phyloP scores from a whole-genome alignment of 92 coral and sea anemone genomes.

The Epizoanthus illoricatus region DNA sequence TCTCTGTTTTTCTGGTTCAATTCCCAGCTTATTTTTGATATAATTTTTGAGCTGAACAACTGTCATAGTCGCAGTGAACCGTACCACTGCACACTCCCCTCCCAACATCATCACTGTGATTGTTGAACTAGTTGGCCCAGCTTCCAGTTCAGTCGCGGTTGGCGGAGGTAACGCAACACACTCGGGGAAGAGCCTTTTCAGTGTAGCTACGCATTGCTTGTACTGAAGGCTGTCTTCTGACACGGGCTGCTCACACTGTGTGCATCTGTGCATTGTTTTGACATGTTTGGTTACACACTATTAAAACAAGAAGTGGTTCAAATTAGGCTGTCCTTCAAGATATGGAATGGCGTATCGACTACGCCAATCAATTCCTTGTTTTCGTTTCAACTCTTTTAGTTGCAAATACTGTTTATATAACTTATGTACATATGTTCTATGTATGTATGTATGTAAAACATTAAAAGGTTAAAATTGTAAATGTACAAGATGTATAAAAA shows the following conservation, averaged over 20 bases:
- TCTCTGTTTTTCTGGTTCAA: slow-evolving; percentile 68
- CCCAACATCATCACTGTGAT: slow-evolving; percentile 81
- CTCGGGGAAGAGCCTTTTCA: slow-evolving; percentile 81
- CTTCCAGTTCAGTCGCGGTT: slow-evolving; percentile 26
- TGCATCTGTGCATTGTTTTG: slow-evolving; percentile 54
- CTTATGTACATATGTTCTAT: too few species aligned
- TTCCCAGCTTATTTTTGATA: slow-evolving; percentile 47
- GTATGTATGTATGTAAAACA: too few species aligned
- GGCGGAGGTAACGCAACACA: slow-evolving; percentile 48
- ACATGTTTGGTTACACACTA: slow-evolving; percentile 83
- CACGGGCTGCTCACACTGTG: slow-evolving; percentile 68
- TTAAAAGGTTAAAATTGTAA: too few species aligned
- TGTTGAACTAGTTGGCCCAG: slow-evolving; percentile 32
- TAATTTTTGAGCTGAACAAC: slow-evolving; percentile 55
- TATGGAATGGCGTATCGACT: too few species aligned
- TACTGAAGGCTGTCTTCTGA: slow-evolving; percentile 56
- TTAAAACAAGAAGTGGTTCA: neutral
- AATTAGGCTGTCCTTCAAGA: neutral
- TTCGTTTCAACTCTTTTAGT: neutral
- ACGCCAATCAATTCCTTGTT: neutral
- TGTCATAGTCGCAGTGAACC: slow-evolving; percentile 57
- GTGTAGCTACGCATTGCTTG: slow-evolving; percentile 58
- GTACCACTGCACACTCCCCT: slow-evolving; percentile 83
- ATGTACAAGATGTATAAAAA: too few species aligned
- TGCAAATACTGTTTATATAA: too few species aligned